These are phyloP conservation scores for Bombus ignitus DNA, from an alignment of 1,140 invertebrate species.

Conservation along the genomic window DNA sequence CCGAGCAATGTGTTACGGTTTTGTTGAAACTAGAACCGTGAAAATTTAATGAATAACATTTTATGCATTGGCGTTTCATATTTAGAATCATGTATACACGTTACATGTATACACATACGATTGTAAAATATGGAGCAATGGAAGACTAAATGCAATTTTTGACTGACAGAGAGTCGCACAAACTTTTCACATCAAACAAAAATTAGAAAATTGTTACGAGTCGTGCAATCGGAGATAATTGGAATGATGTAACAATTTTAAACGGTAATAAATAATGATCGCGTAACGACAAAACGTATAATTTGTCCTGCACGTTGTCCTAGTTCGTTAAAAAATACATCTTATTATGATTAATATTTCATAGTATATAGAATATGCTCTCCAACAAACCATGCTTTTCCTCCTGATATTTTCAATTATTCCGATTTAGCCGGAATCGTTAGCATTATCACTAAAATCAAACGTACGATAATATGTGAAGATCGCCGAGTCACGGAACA, in stretches of 20 bases:
- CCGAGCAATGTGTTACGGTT: neutral
- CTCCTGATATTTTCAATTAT: neutral
- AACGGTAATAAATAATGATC: neutral
- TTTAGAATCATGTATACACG: neutral
- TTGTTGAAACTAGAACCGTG: neutral
- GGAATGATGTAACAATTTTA: neutral
- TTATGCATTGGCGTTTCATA: neutral
- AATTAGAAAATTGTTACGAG: neutral
- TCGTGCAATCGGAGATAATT: neutral
- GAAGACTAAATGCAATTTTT: too few relatives aligned
- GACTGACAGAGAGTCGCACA: too few relatives aligned
- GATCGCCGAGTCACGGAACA: constrained; percentile 74
- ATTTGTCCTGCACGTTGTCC: neutral
- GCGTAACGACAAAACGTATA: neutral
- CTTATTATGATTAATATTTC: neutral
- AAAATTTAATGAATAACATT: neutral
- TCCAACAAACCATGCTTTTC: neutral
- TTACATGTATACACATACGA: too few relatives aligned
- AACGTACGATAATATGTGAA: constrained; percentile 43
- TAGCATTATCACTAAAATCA: constrained; percentile 12
- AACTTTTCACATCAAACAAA: neutral
- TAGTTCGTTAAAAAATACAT: neutral
- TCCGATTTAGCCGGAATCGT: neutral
- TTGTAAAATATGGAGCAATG: too few relatives aligned
- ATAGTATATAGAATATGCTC: neutral